Evolutionary conservation across 2,113 vertebrate species (phyloP).

Genomic region (Xenopus tropicalis): DNA sequence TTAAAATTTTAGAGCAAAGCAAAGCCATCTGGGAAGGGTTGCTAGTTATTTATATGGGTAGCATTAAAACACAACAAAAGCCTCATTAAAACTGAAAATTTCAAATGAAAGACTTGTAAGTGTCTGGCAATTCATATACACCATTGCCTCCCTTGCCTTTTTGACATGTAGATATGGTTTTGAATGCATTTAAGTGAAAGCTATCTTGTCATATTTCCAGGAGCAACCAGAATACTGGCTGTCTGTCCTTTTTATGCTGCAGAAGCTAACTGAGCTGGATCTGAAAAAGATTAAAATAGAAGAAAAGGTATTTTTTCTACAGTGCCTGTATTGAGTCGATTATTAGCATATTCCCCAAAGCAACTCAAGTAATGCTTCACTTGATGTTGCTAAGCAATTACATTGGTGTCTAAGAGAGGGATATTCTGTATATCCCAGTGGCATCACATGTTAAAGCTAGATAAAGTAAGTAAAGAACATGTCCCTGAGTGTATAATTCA

Average conservation of each 20-base stretch:
- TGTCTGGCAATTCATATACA: no score
- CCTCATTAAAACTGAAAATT: no score
- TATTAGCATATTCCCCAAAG: slow-evolving; percentile 11
- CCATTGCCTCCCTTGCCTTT: no score
- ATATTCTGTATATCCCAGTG: slow-evolving; percentile 15
- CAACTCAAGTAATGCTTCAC: not conserved
- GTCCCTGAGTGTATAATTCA: not conserved
- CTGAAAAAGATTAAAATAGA: slow-evolving; percentile 71
- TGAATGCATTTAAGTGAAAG: not conserved
- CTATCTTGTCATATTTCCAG: slow-evolving; percentile 57
- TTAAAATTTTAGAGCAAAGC: no score
- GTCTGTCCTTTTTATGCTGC: slow-evolving; percentile 75
- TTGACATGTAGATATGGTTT: no score
- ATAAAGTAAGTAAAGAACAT: slow-evolving; percentile 4
- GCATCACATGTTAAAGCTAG: slow-evolving; percentile 5
- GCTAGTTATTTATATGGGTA: no score
- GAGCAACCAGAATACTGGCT: slow-evolving; percentile 74
- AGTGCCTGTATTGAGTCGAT: not conserved
- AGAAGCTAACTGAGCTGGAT: slow-evolving; percentile 77
- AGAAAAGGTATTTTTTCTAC: slow-evolving; percentile 75
- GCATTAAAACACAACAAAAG: no score
- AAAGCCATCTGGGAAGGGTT: no score
- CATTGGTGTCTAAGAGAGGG: slow-evolving; percentile 21
- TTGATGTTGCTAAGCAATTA: slow-evolving; percentile 25
- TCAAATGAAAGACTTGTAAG: no score